A percentile compares a stretch with the other conserved stretches of the same genome.
phyloP scores from a whole-genome alignment of 2,888 invertebrate species.

The Andricus quercusramuli region DNA sequence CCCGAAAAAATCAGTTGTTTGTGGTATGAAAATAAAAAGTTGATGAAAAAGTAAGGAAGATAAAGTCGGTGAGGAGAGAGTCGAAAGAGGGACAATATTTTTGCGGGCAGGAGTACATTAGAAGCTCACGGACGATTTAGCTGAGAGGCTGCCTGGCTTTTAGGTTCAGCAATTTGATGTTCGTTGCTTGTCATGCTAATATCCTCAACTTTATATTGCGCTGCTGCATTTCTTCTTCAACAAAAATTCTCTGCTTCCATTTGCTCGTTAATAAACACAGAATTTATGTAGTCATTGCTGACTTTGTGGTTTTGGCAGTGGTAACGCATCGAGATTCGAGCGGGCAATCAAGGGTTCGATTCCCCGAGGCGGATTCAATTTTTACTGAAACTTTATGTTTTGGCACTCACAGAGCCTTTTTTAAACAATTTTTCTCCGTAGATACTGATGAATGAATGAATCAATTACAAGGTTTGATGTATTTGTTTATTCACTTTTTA shows the following conservation, averaged over 20 bases:
- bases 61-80: neutral
- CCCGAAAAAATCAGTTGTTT: neutral
- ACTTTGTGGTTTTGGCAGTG: too few species aligned
- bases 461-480: too few species aligned
- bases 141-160: conserved; percentile 68
- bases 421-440: too few species aligned
- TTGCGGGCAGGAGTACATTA: conserved; percentile 72
- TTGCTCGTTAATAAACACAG: neutral
- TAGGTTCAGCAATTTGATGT: conserved; percentile 76
- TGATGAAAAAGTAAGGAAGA: neutral
- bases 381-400: too few species aligned
- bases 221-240: conserved; percentile 51
- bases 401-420: too few species aligned
- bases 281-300: neutral
- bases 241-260: conserved; percentile 21
- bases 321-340: too few species aligned
- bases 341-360: too few species aligned
- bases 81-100: conserved; percentile 65
- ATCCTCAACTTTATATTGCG: conserved; percentile 64
- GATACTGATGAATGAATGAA: too few species aligned
- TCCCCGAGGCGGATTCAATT: too few species aligned
- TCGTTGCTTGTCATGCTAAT: conserved; percentile 76
- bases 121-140: conserved; percentile 76
- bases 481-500: too few species aligned
- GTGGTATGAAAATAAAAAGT: neutral